Percentiles rank a stretch among this genome's conserved stretches.
Evolutionary conservation across 2,888 invertebrate genomes (phyloP).

Genomic region (Phengaris alcon): DNA sequence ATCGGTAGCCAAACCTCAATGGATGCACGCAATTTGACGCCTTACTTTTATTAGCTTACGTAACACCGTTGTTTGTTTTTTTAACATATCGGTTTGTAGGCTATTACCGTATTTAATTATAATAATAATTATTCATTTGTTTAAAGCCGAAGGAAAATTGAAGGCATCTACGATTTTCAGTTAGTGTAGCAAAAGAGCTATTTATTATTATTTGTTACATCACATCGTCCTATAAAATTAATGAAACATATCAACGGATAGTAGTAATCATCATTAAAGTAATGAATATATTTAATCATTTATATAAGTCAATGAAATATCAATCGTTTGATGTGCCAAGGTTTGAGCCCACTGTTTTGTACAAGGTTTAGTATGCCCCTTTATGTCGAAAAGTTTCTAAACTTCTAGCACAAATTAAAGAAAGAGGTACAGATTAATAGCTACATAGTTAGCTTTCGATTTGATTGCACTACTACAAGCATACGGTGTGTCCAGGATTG

Average conservation of each 20-base stretch:
- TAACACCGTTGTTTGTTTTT: background rate
- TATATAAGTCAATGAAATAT: background rate
- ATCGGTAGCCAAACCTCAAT: conserved; percentile 18
- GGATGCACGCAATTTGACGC: conserved; percentile 18
- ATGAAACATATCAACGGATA: background rate
- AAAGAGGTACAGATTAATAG: too few species aligned
- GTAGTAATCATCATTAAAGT: background rate
- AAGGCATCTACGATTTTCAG: background rate
- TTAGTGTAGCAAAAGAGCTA: too few species aligned
- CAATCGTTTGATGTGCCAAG: background rate
- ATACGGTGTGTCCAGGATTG: too few species aligned
- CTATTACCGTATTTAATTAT: background rate
- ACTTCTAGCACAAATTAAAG: too few species aligned
- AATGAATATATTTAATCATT: background rate
- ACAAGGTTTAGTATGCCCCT: background rate
- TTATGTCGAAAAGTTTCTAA: too few species aligned
- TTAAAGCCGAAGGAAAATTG: background rate
- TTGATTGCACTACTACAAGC: too few species aligned
- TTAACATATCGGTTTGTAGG: background rate
- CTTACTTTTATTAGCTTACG: conserved; percentile 18
- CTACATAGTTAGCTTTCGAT: too few species aligned
- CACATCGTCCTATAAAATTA: background rate
- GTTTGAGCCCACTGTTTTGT: background rate
- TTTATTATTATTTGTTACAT: too few species aligned
- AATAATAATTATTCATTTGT: background rate